phyloP scores from a whole-genome alignment of 1,140 invertebrate genomes.

The Cryptotermes secundus region DNA sequence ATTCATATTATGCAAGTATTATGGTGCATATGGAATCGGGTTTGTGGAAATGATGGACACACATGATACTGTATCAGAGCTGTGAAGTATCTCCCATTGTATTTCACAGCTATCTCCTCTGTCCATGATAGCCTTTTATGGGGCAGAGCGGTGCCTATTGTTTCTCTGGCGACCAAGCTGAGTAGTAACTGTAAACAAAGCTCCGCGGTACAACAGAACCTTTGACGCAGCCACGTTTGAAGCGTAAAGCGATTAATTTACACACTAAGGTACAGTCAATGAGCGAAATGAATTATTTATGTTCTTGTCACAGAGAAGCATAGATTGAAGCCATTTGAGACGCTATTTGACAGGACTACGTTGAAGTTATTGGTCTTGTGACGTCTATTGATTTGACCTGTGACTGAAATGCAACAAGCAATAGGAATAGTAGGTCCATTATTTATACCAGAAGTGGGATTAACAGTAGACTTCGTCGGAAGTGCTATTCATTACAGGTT shows the following conservation, averaged over 20 bases:
- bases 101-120: background rate
- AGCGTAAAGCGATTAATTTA: background rate
- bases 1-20: too few species aligned
- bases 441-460: background rate
- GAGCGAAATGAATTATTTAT: slow-evolving; percentile 10
- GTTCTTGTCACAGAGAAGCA: background rate
- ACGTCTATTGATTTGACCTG: background rate
- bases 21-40: too few species aligned
- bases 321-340: background rate
- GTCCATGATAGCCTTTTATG: background rate
- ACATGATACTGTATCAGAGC: too few species aligned
- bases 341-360: background rate
- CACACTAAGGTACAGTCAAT: background rate
- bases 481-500: too few species aligned
- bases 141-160: background rate
- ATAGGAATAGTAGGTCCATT: background rate
- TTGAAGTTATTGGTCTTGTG: background rate
- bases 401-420: background rate
- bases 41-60: too few species aligned
- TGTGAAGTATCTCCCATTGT: background rate
- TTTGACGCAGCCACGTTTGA: slow-evolving; percentile 3
- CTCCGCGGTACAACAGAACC: background rate
- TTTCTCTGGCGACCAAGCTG: background rate
- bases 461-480: background rate
- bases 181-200: background rate